Percentiles rank a stretch among this genome's conserved stretches.
These are phyloP conservation scores for Plagodis pulveraria DNA, from an alignment of 2,888 invertebrate genomes.

Conservation along the genomic window DNA sequence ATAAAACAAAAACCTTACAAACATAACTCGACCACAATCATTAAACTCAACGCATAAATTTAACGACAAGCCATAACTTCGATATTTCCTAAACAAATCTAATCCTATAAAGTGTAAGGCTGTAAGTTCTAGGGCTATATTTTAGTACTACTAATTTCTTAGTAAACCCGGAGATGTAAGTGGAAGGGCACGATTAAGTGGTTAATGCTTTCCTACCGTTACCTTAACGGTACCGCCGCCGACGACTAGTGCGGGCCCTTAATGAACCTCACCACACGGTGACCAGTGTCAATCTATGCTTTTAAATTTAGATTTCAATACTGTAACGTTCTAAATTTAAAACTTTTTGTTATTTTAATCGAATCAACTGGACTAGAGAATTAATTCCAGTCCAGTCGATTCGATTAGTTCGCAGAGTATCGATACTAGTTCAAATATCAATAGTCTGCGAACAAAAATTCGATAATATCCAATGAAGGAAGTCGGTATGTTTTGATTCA, in stretches of 20 bases:
- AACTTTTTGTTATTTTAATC: too few species aligned
- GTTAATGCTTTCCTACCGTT: constrained; percentile 31
- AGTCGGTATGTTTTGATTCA: too few species aligned
- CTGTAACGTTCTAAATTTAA: too few species aligned
- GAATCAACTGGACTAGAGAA: too few species aligned
- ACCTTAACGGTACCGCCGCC: constrained; percentile 41
- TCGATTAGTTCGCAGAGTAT: too few species aligned
- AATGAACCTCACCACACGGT: neutral
- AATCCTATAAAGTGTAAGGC: constrained; percentile 1
- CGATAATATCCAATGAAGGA: too few species aligned
- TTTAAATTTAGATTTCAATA: too few species aligned
- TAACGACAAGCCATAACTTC: neutral
- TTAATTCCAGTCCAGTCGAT: too few species aligned
- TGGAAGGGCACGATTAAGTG: constrained; percentile 41
- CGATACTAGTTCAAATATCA: too few species aligned
- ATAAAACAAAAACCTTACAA: too few species aligned
- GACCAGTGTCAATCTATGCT: too few species aligned
- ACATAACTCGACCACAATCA: neutral
- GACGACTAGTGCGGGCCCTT: constrained; percentile 25
- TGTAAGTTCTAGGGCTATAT: constrained; percentile 2
- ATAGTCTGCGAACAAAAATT: too few species aligned
- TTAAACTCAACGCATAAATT: neutral
- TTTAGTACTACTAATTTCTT: constrained; percentile 9
- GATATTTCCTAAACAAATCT: neutral
- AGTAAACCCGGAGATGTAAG: constrained; percentile 29